Conservation (phyloP, 2,113 vertebrate genomes). For the Corynorhinus townsendii region DNA sequence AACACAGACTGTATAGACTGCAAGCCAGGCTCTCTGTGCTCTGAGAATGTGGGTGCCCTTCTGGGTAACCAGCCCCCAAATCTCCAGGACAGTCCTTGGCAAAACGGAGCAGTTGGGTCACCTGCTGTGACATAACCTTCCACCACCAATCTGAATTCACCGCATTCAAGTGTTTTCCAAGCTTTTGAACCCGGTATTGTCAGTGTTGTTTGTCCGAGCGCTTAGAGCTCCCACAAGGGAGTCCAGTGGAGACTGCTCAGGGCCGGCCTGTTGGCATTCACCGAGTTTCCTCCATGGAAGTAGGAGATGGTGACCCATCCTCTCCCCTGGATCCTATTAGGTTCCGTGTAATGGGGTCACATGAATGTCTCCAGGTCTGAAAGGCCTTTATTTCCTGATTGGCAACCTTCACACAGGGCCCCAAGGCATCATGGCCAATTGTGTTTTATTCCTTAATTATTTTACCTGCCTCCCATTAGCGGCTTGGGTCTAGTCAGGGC, state of each 20-base stretch:
- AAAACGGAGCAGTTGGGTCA: neutral
- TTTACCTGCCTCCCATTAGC: constrained; percentile 35
- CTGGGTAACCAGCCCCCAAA: neutral
- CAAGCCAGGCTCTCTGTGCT: neutral
- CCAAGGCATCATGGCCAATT: neutral
- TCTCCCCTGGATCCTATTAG: neutral
- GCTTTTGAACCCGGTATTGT: neutral
- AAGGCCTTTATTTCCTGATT: neutral
- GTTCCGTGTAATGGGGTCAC: neutral
- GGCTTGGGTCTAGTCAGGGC: constrained; percentile 18
- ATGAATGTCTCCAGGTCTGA: neutral
- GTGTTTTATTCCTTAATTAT: constrained; percentile 43
- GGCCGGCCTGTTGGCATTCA: neutral
- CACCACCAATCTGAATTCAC: neutral
- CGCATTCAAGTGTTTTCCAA: neutral
- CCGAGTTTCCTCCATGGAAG: neutral
- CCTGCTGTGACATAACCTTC: neutral
- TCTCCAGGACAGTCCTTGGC: neutral
- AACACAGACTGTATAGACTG: neutral
- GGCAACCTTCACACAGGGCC: neutral
- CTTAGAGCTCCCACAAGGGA: neutral
- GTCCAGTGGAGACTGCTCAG: neutral
- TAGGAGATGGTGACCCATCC: neutral
- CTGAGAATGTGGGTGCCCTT: neutral
- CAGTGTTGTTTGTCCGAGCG: neutral